These are phyloP conservation scores for Semotilus atromaculatus DNA, from an alignment of 2,797 vertebrate species.

Conservation along the genomic window DNA sequence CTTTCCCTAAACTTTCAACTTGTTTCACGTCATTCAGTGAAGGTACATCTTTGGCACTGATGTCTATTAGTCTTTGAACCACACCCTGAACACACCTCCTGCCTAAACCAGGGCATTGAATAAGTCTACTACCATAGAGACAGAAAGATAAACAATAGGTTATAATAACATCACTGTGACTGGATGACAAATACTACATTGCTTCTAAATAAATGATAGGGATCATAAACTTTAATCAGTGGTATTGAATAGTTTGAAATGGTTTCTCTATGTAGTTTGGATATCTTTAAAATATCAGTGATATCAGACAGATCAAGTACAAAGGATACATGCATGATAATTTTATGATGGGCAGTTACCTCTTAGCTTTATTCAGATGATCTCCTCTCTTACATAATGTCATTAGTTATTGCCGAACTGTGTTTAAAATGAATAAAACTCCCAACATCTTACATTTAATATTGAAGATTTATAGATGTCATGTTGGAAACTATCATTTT, in stretches of 20 bases:
- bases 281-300: background rate
- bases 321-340: background rate
- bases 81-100: background rate
- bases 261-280: background rate
- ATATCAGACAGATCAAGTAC: background rate
- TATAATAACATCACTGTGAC: background rate
- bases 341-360: background rate
- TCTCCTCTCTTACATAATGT: background rate
- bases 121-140: conserved; percentile 16
- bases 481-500: background rate
- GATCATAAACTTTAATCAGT: background rate
- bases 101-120: background rate
- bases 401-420: background rate
- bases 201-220: background rate
- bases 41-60: background rate
- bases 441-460: background rate
- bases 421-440: background rate
- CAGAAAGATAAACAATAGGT: conserved; percentile 19
- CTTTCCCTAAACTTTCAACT: background rate
- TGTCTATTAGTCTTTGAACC: background rate
- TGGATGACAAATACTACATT: background rate
- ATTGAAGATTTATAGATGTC: background rate
- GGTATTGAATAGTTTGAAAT: background rate
- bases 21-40: background rate
- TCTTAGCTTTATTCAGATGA: background rate